A percentile compares a stretch with the other conserved stretches of the same genome.
Conservation (phyloP, 2,113 vertebrate genomes). For the Chelonoidis abingdonii region DNA sequence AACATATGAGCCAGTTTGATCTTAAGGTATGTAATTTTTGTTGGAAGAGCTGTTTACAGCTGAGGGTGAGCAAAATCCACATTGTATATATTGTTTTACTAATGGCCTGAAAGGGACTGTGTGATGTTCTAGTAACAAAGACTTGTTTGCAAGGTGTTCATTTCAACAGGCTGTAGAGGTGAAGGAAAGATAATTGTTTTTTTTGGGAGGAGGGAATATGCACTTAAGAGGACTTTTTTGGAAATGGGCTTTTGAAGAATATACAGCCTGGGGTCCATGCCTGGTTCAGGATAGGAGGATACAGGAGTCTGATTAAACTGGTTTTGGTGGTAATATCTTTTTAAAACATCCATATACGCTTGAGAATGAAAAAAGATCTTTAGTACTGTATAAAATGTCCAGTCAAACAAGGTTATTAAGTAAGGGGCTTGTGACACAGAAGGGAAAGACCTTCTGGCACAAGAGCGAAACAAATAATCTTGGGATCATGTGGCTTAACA, state of each 20-base stretch:
- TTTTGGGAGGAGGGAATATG: neutral
- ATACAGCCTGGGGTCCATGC: neutral
- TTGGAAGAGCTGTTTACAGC: neutral
- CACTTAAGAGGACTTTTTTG: neutral
- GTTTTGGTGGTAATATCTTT: neutral
- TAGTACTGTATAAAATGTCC: neutral
- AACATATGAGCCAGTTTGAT: neutral
- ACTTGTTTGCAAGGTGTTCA: conserved; percentile 7
- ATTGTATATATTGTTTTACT: neutral
- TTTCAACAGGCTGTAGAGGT: neutral
- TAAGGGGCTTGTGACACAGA: neutral
- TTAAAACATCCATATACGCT: neutral
- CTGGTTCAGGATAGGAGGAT: neutral
- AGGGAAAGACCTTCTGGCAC: neutral
- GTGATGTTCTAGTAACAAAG: neutral
- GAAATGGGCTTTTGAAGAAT: neutral
- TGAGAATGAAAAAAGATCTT: neutral
- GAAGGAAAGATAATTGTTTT: neutral
- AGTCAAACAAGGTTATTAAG: neutral
- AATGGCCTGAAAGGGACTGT: neutral
- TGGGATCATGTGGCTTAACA: neutral
- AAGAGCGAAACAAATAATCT: neutral
- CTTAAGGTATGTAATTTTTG: neutral
- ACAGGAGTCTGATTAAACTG: neutral
- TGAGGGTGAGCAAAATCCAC: neutral